These are phyloP conservation scores for Phyllotreta cruciferae DNA, from an alignment of 2,888 invertebrate species.

Conservation along the genomic window DNA sequence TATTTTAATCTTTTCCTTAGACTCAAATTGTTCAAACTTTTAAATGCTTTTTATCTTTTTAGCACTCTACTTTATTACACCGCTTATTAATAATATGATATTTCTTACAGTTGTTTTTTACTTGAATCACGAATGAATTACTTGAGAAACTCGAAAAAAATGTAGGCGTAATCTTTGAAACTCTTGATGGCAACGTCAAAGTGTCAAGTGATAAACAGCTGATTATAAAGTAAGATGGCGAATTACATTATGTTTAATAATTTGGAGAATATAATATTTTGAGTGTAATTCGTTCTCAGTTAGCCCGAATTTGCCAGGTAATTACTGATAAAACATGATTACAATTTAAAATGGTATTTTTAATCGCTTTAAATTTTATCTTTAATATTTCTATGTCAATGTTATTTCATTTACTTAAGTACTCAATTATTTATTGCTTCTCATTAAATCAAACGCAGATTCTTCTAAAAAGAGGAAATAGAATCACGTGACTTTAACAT, in stretches of 20 bases:
- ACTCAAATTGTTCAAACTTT: no score
- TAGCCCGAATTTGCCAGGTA: constrained; percentile 36
- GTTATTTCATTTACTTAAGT: constrained; percentile 44
- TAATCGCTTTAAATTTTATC: constrained; percentile 11
- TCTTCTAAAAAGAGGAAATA: constrained; percentile 26
- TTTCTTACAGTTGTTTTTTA: no score
- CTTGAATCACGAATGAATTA: no score
- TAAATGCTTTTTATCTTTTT: no score
- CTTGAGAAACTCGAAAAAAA: no score
- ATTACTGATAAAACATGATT: constrained; percentile 32
- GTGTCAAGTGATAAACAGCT: constrained; percentile 51
- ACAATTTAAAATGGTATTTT: constrained; percentile 28
- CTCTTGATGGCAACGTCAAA: constrained; percentile 15
- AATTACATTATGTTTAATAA: constrained; percentile 44
- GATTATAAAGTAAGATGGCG: constrained; percentile 57
- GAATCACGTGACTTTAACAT: constrained; percentile 41
- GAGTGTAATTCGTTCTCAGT: constrained; percentile 52
- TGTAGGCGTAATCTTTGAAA: no score
- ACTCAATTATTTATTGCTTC: constrained; percentile 36
- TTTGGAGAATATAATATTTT: constrained; percentile 48
- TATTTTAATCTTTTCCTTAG: no score
- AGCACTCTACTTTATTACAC: no score
- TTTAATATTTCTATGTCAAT: constrained; percentile 36
- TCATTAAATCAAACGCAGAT: constrained; percentile 34
- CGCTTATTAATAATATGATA: no score